Conservation (phyloP, 2,888 invertebrate species). For the Creontiades dilutus region DNA sequence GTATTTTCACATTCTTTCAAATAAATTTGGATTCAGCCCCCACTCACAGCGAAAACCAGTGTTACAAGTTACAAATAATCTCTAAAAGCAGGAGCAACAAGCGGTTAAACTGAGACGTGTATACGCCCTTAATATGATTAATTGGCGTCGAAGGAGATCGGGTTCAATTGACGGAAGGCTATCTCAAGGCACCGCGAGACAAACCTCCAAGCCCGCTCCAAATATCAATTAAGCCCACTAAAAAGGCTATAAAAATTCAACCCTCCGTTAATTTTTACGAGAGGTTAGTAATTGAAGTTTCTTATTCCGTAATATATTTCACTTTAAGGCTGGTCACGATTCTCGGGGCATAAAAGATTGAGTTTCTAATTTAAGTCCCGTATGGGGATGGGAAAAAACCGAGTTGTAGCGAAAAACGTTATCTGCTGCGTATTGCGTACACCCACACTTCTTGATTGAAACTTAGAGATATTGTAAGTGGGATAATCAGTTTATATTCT, state of each 20-base stretch:
- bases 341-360: slow-evolving; percentile 68
- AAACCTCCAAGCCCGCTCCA: slow-evolving; percentile 46
- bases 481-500: too few relatives aligned
- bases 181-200: slow-evolving; percentile 27
- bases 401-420: neutral
- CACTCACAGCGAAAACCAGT: neutral
- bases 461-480: neutral
- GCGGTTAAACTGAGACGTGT: neutral
- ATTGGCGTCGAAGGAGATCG: slow-evolving; percentile 22
- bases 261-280: slow-evolving; percentile 67
- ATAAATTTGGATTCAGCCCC: neutral
- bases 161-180: neutral
- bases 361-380: slow-evolving; percentile 60
- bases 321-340: slow-evolving; percentile 67
- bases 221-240: slow-evolving; percentile 68
- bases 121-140: slow-evolving; percentile 5
- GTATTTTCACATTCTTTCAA: neutral
- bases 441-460: too few relatives aligned
- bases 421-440: too few relatives aligned
- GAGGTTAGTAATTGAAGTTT: slow-evolving; percentile 70
- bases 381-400: slow-evolving; percentile 20
- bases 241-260: slow-evolving; percentile 65
- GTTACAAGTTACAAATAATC: neutral
- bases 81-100: neutral
- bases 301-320: slow-evolving; percentile 70